Evolutionary conservation across 2,797 vertebrate genomes (phyloP), one percentile per base, ranked within the genome.

Genomic region (Labeo calbasu): DNA sequence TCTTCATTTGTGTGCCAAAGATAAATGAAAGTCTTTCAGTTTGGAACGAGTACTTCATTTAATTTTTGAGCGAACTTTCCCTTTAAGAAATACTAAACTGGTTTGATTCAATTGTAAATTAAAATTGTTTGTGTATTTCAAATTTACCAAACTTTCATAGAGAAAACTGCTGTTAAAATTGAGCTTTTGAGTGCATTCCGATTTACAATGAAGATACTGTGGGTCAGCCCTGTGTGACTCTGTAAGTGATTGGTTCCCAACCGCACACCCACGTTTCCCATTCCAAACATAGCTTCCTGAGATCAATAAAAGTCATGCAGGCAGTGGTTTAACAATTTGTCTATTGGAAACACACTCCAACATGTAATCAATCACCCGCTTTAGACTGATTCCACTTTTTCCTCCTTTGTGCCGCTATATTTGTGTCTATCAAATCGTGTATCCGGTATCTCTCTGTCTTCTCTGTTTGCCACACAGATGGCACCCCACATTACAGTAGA

Each of bases 291-390:
- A 84, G 77, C 82, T 25, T 82, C 43, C 25, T 11, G 28, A 73
- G 46, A 85, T 89, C 88, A 69, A 77, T 89, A 63, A 84, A 36
- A 11, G 57, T 87, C 82, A 86, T 84, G 75, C 85, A 86, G 77
- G 55, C 69, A 84, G 80, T 86, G 80, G 83, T 82, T 79, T 83
- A 72, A 77, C 75, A 84, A 75, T 86, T 88, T 82, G 59, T 79
- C 79, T 88, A 77, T 88, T 87, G 82, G 70, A 89, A 88, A 86
- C 78, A 23, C 66, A 80, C 79, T 84, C 82, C 68, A 82, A 82
- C 51, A 77, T 87, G 57, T 80, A 85, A 89, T 87, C 86, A 88
- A 85, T 89, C 55, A 25, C 78, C 70, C 48, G 50, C 75, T 89
- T 53, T 66, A 82, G 71, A 87, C 81, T 17, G 61, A 77, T 71